phyloP scores from a whole-genome alignment of 1,140 invertebrate species.

The Hormaphis cornu region DNA sequence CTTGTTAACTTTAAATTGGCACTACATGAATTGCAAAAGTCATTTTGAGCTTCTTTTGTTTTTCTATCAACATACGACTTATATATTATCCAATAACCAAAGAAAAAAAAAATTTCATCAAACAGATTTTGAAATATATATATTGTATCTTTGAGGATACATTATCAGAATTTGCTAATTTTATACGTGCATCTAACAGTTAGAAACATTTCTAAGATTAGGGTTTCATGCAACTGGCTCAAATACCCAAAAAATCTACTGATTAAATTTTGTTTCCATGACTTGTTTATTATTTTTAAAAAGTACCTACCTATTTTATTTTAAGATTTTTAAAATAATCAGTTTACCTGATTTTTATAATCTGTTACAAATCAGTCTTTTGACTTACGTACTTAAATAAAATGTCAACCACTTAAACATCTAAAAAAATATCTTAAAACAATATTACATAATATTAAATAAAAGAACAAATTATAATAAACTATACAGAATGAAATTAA shows the following conservation, averaged over 20 bases:
- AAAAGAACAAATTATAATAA: too few species aligned
- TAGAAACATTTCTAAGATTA: not conserved
- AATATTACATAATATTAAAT: too few species aligned
- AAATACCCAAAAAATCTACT: not conserved
- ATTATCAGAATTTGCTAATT: not conserved
- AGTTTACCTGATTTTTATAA: too few species aligned
- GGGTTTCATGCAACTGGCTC: not conserved
- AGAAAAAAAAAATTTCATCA: not conserved
- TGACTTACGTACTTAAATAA: too few species aligned
- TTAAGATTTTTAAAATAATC: too few species aligned
- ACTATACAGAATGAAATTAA: conserved; percentile 45
- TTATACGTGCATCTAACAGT: not conserved
- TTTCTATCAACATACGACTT: not conserved
- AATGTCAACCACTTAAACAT: too few species aligned
- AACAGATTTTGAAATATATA: not conserved
- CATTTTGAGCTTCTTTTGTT: not conserved
- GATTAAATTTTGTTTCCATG: not conserved
- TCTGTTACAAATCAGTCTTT: too few species aligned
- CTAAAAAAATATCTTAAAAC: too few species aligned
- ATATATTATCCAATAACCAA: not conserved
- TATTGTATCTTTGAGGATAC: not conserved
- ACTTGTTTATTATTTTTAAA: not conserved
- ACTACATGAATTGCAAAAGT: too few species aligned
- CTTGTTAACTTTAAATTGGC: too few species aligned
- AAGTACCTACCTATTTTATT: too few species aligned